Evolutionary conservation across 2,113 vertebrate species (phyloP).

Genomic region (Paradoxurus hermaphroditus): DNA sequence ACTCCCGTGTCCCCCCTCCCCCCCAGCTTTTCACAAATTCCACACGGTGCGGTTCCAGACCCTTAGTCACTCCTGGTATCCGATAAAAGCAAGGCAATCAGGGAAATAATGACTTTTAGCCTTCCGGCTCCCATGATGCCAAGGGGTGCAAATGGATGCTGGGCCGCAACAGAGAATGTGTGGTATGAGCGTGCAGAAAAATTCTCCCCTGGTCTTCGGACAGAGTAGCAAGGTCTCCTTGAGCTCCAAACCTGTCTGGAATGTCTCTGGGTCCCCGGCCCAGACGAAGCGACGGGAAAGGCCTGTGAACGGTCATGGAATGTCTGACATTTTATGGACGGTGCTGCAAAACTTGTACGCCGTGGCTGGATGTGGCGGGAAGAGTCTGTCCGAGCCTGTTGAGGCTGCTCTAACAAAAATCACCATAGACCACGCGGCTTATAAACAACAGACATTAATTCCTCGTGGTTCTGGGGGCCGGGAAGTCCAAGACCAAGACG

Average conservation of each 20-base stretch:
- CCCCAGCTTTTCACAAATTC: too few relatives aligned
- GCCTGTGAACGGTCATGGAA: background rate
- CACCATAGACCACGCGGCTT: fast-evolving
- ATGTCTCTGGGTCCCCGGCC: background rate
- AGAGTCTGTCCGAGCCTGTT: background rate
- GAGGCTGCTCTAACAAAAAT: background rate
- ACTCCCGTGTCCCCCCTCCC: too few relatives aligned
- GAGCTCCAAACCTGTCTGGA: background rate
- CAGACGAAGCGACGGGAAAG: background rate
- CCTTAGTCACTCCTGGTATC: too few relatives aligned
- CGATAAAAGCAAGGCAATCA: too few relatives aligned
- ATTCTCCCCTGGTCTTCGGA: background rate
- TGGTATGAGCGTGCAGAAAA: background rate
- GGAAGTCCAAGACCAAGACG: background rate
- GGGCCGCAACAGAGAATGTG: fast-evolving
- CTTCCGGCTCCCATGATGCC: background rate
- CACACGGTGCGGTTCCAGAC: too few relatives aligned
- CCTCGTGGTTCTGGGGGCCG: background rate
- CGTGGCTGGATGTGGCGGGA: background rate
- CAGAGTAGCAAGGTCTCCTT: background rate
- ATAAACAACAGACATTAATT: background rate
- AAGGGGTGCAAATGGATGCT: background rate
- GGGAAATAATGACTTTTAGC: too few relatives aligned
- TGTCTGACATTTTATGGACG: background rate
- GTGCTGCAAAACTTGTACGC: background rate